Base-by-base conservation (phyloP, 2,888 invertebrate genomes). In the Liodrosophila aerea region DNA sequence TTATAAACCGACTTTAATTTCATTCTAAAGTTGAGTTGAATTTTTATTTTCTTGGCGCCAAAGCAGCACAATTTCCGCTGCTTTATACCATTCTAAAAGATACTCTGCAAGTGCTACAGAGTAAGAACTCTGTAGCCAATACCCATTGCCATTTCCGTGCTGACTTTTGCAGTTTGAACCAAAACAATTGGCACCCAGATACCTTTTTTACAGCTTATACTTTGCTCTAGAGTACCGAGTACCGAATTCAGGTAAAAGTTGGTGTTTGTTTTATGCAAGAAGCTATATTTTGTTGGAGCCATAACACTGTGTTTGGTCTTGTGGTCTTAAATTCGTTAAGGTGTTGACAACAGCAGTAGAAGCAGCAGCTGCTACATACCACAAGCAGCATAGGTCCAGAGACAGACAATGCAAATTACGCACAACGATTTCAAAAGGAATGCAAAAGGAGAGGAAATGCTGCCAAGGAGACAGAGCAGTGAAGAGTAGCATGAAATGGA, bases 1-100 rank as follows among this genome's bases (percentile, higher is more conserved):
- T 81, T 75, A 86, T 86, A 82, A 82, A 81, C 85, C 84, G 72
- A 77, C 81, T 87, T 85, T 76, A 73, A 86, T 81, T 73, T 76
- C 63, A 46, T 64, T 68, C 47, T 5, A 51, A 47, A 50, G 43
- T 33, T 56, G 31, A 50, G 51, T 66, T 56, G 29, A 60, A 41
- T 66, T 56, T 46, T 57, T 41, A 15, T 33, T 45, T 58, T 16
- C 33, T 46, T 43, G 63, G 47, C 46, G 60, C 58, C 65, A 66
- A 64, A 52, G 73, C 63, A 76, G 67, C 52, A 64, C 73, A 76
- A 83, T 81, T 85, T 78, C 80, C 85, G 69, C 51, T 77, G 41
- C 67, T 67, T 67, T 77, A 64, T 64, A 51, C 60, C 27, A n/a
- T 22, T 4, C 18, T 9, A 8, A 11, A 40, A 40, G n/a, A n/a